These are phyloP conservation scores for Drosophila bipectinata DNA, from an alignment of 1,140 invertebrate genomes.

Conservation along the genomic window DNA sequence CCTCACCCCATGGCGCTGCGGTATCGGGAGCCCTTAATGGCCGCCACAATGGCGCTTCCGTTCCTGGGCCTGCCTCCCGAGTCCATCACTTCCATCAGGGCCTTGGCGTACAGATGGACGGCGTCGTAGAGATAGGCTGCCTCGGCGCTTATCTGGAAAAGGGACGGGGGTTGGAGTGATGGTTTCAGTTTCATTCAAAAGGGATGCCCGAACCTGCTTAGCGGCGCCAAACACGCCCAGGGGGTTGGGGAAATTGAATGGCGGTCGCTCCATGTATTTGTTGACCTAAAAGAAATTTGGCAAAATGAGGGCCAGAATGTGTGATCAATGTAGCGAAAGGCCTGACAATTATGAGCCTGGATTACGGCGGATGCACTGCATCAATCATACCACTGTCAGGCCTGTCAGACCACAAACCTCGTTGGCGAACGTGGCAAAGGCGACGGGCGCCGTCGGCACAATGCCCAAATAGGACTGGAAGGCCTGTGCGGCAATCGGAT, in stretches of 20 bases:
- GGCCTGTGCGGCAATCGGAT: conserved; percentile 81
- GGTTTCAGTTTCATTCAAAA: conserved; percentile 15
- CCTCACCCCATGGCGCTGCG: conserved; percentile 93
- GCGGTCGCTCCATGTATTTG: conserved; percentile 90
- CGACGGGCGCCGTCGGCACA: conserved; percentile 88
- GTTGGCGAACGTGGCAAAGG: conserved; percentile 90
- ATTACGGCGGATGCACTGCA: conserved; percentile 19
- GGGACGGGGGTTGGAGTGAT: conserved; percentile 1
- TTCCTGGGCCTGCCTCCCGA: conserved; percentile 88
- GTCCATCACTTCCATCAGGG: conserved; percentile 88
- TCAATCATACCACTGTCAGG: conserved; percentile 38
- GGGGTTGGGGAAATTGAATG: conserved; percentile 94
- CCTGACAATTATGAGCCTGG: conserved; percentile 19
- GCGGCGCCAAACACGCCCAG: conserved; percentile 88
- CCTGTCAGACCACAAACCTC: conserved; percentile 74
- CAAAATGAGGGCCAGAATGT: conserved; percentile 17
- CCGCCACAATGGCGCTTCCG: conserved; percentile 89
- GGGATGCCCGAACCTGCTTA: conserved; percentile 87
- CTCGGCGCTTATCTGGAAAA: conserved; percentile 90
- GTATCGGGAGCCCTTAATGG: conserved; percentile 90
- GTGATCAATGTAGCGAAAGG: conserved; percentile 41
- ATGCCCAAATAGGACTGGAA: conserved; percentile 91
- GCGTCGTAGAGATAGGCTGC: conserved; percentile 97
- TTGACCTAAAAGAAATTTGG: conserved; percentile 86
- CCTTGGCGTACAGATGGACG: conserved; percentile 92